A percentile compares a stretch with the other conserved stretches of the same genome.
These are phyloP conservation scores for Grammomys dolichurus DNA, from an alignment of 2,113 vertebrate genomes.

Conservation along the genomic window DNA sequence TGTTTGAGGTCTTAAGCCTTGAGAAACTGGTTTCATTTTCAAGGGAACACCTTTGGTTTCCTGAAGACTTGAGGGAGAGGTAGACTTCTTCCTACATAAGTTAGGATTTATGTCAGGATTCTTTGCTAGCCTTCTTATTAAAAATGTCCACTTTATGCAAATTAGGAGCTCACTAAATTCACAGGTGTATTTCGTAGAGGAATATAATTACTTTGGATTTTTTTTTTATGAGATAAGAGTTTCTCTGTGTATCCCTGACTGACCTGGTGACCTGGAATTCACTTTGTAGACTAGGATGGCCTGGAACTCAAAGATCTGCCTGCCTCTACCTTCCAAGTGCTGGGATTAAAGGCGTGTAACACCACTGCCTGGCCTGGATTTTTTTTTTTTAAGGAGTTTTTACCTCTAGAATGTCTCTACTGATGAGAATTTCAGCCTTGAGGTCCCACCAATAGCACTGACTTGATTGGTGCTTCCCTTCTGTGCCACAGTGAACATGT, in stretches of 20 bases:
- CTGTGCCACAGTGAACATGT: neutral
- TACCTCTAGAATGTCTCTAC: neutral
- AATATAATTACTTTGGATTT: constrained; percentile 32
- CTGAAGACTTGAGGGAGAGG: neutral
- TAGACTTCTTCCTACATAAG: neutral
- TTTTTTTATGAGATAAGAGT: neutral
- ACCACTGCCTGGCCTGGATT: neutral
- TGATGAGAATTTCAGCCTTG: neutral
- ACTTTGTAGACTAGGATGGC: too few species aligned
- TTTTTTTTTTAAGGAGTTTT: neutral
- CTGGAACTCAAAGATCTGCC: neutral
- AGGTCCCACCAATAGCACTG: neutral
- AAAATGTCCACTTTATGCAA: constrained; percentile 39
- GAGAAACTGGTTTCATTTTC: constrained; percentile 4
- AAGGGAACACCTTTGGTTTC: constrained; percentile 12
- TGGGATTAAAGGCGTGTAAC: neutral
- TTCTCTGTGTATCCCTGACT: too few species aligned
- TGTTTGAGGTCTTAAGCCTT: neutral
- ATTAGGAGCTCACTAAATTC: neutral
- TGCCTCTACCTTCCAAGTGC: neutral
- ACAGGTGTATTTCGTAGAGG: neutral
- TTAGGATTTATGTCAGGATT: neutral
- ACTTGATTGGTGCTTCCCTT: neutral
- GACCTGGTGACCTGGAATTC: too few species aligned
- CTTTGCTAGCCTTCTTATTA: constrained; percentile 21